phyloP scores from a whole-genome alignment of 2,113 vertebrate species.

The Carassius gibelio region DNA sequence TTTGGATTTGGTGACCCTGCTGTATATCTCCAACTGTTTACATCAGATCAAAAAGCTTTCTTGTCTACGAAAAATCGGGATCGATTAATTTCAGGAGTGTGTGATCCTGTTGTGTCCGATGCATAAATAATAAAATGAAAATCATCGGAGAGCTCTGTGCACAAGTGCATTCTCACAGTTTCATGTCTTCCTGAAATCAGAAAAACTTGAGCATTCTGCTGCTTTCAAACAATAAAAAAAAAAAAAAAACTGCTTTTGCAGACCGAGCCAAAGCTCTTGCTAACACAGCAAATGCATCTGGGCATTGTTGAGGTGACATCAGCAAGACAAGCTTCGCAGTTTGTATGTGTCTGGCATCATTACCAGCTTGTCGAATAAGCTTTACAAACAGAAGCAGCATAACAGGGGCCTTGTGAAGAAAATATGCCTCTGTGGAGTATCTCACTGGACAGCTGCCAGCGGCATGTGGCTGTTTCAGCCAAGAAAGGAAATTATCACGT shows the following conservation, averaged over 20 bases:
- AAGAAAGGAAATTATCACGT: constrained; percentile 9
- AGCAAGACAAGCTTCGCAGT: constrained; percentile 7
- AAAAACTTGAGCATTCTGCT: not conserved
- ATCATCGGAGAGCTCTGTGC: not conserved
- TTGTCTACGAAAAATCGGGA: too few relatives aligned
- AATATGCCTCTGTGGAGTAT: constrained; percentile 27
- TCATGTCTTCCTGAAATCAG: not conserved
- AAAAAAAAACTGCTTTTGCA: not conserved
- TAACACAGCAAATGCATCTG: not conserved
- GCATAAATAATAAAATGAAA: too few relatives aligned
- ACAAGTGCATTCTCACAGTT: not conserved
- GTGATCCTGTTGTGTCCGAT: not conserved
- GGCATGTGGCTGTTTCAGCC: not conserved
- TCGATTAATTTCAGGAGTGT: not conserved
- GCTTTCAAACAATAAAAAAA: not conserved
- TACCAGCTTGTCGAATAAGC: constrained; percentile 35
- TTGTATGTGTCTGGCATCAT: constrained; percentile 30
- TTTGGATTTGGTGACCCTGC: not conserved
- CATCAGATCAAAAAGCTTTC: not conserved
- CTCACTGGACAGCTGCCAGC: constrained; percentile 17
- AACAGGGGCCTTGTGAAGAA: not conserved
- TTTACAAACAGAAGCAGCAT: constrained; percentile 22
- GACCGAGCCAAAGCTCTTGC: constrained; percentile 2
- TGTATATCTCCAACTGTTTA: not conserved
- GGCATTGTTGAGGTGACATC: constrained; percentile 31